These are phyloP conservation scores for Alaudala cheleensis DNA, from an alignment of 2,113 vertebrate species.

Conservation along the genomic window DNA sequence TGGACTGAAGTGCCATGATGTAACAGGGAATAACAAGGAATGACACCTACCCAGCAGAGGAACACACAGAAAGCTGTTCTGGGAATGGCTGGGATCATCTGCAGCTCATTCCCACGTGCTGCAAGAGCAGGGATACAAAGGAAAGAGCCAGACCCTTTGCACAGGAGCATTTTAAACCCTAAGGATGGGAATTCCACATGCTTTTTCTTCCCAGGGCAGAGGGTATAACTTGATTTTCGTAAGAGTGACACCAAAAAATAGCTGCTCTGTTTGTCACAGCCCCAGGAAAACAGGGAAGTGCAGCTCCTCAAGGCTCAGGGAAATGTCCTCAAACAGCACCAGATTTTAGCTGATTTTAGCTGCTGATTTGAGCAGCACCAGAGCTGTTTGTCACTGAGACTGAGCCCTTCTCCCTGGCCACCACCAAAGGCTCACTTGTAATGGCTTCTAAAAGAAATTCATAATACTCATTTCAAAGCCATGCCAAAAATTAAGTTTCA, in stretches of 20 bases:
- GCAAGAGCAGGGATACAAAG: not conserved
- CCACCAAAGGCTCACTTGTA: not conserved
- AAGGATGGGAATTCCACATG: not conserved
- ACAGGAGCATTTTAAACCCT: not conserved
- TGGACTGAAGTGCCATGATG: not conserved
- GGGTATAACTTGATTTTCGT: not conserved
- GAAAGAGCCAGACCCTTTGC: not conserved
- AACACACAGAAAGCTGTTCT: not conserved
- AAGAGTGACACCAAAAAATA: not conserved
- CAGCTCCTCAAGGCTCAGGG: not conserved
- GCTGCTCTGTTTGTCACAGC: rapidly evolving
- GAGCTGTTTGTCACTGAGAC: not conserved
- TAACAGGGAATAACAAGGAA: slow-evolving; percentile 26
- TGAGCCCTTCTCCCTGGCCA: not conserved
- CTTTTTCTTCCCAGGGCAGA: not conserved
- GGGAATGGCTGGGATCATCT: not conserved
- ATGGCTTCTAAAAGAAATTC: not conserved
- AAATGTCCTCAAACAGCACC: not conserved
- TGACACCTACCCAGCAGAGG: slow-evolving; percentile 31
- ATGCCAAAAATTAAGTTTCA: not conserved
- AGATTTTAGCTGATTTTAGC: not conserved
- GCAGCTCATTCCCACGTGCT: not conserved
- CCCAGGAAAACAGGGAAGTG: not conserved
- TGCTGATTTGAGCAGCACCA: no score
- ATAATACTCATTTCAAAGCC: rapidly evolving